Conservation (phyloP, 2,888 invertebrate genomes). For the Luperina nickerlii region DNA sequence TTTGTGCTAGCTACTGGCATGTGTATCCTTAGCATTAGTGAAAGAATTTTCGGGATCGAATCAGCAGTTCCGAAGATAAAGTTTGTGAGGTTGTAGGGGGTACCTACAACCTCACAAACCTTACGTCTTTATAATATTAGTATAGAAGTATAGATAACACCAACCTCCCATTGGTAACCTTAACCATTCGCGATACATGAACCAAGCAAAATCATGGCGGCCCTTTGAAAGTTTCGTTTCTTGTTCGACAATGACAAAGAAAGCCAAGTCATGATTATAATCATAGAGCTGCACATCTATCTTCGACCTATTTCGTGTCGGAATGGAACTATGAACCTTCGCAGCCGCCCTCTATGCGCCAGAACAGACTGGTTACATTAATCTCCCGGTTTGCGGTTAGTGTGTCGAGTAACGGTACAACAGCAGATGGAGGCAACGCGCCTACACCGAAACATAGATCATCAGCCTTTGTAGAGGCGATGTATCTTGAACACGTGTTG, state of each 20-base stretch:
- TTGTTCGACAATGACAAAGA: constrained; percentile 40
- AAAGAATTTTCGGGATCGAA: too few relatives aligned
- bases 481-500: constrained; percentile 36
- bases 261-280: constrained; percentile 33
- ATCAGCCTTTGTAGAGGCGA: constrained; percentile 66
- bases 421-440: constrained; percentile 85
- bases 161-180: background rate
- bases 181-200: background rate
- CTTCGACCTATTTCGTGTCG: constrained; percentile 56
- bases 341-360: constrained; percentile 74
- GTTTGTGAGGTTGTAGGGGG: too few relatives aligned
- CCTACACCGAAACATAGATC: constrained; percentile 82
- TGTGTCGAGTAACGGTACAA: constrained; percentile 86
- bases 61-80: too few relatives aligned
- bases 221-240: constrained; percentile 19
- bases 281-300: constrained; percentile 29
- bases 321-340: constrained; percentile 59
- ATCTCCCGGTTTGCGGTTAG: constrained; percentile 87
- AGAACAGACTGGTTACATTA: constrained; percentile 85
- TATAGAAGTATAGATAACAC: background rate
- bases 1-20: too few relatives aligned
- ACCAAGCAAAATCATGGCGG: background rate
- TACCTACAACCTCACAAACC: too few relatives aligned
- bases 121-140: too few relatives aligned
- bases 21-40: too few relatives aligned